Conservation (phyloP, 2,797 vertebrate species). For the Loriculus beryllinus region DNA sequence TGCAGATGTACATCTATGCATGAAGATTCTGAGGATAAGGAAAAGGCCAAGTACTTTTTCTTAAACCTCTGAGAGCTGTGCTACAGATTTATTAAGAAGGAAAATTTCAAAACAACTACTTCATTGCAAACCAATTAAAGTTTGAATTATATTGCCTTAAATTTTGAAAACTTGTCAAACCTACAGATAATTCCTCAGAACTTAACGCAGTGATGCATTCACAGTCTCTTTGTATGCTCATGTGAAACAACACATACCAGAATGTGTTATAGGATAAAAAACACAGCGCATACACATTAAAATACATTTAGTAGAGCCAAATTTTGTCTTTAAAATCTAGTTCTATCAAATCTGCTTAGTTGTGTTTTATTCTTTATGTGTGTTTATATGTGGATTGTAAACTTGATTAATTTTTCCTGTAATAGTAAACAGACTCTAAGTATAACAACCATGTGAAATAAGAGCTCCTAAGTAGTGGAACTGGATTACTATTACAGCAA, state of each 20-base stretch:
- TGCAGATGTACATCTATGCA: slow-evolving; percentile 24
- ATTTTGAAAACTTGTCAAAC: slow-evolving; percentile 6
- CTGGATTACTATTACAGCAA: background rate
- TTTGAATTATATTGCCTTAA: slow-evolving; percentile 12
- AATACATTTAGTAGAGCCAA: background rate
- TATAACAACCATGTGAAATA: background rate
- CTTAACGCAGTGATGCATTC: background rate
- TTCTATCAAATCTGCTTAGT: background rate
- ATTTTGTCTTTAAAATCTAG: background rate
- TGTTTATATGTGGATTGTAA: background rate
- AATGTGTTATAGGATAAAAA: background rate
- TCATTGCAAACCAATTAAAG: slow-evolving; percentile 42
- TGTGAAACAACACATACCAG: background rate
- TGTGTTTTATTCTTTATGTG: background rate
- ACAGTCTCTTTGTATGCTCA: background rate
- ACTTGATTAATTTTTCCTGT: background rate
- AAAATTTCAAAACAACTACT: slow-evolving; percentile 24
- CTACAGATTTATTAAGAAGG: slow-evolving; percentile 1
- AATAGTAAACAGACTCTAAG: background rate
- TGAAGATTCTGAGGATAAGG: slow-evolving; percentile 52
- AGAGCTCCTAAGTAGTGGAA: background rate
- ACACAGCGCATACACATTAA: background rate
- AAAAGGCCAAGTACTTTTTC: slow-evolving; percentile 38
- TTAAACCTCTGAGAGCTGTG: slow-evolving; percentile 16
- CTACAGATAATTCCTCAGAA: background rate